phyloP scores from a whole-genome alignment of 2,888 invertebrate genomes.

The Hololepta plana region DNA sequence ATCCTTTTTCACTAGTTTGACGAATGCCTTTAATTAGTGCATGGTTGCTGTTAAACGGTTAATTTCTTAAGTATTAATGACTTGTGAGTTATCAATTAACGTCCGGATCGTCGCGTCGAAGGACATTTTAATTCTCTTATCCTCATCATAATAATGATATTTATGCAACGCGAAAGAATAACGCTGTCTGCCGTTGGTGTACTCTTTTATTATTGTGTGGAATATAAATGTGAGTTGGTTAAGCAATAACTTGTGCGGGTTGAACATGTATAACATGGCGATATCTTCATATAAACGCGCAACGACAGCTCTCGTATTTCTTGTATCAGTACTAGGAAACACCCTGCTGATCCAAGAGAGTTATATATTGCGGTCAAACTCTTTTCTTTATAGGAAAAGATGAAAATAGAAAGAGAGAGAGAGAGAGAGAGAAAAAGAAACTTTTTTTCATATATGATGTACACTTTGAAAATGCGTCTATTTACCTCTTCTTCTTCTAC shows the following conservation, averaged over 20 bases:
- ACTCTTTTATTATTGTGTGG: slow-evolving; percentile 9
- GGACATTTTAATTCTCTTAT: slow-evolving; percentile 3
- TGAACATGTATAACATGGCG: slow-evolving; percentile 24
- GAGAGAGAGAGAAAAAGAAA: neutral
- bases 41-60: too few species aligned
- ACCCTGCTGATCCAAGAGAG: slow-evolving; percentile 25
- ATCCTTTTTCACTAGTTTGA: too few species aligned
- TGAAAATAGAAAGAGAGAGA: neutral
- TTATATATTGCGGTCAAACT: slow-evolving; percentile 25
- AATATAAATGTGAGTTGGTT: slow-evolving; percentile 13
- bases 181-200: too few species aligned
- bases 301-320: slow-evolving; percentile 27
- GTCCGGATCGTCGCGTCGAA: too few species aligned
- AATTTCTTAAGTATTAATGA: too few species aligned
- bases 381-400: too few species aligned
- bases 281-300: slow-evolving; percentile 28
- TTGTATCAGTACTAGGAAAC: slow-evolving; percentile 28
- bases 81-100: slow-evolving; percentile 1
- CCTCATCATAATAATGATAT: slow-evolving; percentile 1
- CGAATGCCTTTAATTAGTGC: too few species aligned
- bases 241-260: slow-evolving; percentile 21
- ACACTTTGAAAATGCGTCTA: neutral
- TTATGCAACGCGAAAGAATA: slow-evolving; percentile 1
- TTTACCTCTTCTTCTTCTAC: too few species aligned
- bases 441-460: neutral